Evolutionary conservation across 2,797 vertebrate species (phyloP).

Genomic region (Notolabrus celidotus): DNA sequence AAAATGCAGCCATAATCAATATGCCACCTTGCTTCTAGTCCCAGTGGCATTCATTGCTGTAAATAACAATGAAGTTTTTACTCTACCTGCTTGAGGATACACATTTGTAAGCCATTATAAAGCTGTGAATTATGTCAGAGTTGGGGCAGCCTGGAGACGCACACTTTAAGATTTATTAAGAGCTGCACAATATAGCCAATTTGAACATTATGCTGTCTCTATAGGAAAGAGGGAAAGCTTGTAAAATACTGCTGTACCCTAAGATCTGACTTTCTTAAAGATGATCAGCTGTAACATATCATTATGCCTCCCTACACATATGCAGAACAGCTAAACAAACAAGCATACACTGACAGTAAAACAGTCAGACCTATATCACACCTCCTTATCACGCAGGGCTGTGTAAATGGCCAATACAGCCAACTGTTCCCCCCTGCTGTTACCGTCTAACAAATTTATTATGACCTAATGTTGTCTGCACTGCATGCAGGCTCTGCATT

Average conservation of each 20-base stretch:
- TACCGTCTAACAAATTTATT: conserved; percentile 39
- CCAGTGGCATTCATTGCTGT: conserved; percentile 39
- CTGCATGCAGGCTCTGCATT: conserved; percentile 33
- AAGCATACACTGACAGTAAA: not conserved
- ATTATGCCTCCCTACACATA: not conserved
- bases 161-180: conserved; percentile 27
- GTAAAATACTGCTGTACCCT: not conserved
- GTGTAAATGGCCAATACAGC: conserved; percentile 19
- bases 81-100: conserved; percentile 41
- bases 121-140: conserved; percentile 44
- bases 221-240: not conserved
- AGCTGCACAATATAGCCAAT: conserved; percentile 11
- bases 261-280: not conserved
- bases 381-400: conserved; percentile 4
- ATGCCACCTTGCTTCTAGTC: conserved; percentile 25
- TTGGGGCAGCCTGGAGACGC: conserved; percentile 14
- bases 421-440: conserved; percentile 4
- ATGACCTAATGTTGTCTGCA: conserved; percentile 40
- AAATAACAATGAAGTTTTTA: conserved; percentile 58
- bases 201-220: not conserved
- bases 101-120: conserved; percentile 53
- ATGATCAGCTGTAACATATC: too few relatives aligned
- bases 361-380: not conserved
- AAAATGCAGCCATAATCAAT: conserved; percentile 57
- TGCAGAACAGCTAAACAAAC: not conserved